Evolutionary conservation across 1,140 invertebrate species (phyloP).

Genomic region (Cydia splendana): DNA sequence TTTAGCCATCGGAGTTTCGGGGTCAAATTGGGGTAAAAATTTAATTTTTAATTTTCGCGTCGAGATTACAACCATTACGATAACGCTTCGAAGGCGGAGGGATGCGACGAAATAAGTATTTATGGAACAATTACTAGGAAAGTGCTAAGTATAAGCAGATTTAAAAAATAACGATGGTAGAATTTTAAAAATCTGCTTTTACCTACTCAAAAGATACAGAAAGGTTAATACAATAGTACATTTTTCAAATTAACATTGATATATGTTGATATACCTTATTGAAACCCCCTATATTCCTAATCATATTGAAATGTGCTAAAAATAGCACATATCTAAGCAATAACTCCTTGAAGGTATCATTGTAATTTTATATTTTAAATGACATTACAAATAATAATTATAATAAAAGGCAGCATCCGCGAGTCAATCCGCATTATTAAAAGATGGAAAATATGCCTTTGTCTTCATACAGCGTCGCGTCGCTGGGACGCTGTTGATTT

Average conservation of each 20-base stretch:
- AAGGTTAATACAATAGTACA: too few species aligned
- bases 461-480: background rate
- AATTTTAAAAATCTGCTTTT: too few species aligned
- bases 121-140: background rate
- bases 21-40: background rate
- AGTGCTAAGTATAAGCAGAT: too few species aligned
- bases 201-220: too few species aligned
- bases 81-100: background rate
- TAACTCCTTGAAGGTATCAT: background rate
- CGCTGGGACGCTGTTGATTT: background rate
- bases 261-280: too few species aligned
- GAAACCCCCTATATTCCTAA: background rate
- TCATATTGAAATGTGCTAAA: background rate
- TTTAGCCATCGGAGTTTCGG: background rate
- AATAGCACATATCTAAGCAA: background rate
- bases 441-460: background rate
- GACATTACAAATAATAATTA: constrained; percentile 3
- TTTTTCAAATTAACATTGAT: too few species aligned
- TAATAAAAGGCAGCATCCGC: background rate
- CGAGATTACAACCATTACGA: constrained; percentile 1
- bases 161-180: too few species aligned
- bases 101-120: background rate
- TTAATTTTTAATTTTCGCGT: constrained; percentile 1
- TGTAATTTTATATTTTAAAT: background rate
- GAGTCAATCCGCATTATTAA: background rate